Percentiles rank a stretch among this genome's conserved stretches.
Evolutionary conservation across 1,140 invertebrate species (phyloP).

Genomic region (Ips nitidus): DNA sequence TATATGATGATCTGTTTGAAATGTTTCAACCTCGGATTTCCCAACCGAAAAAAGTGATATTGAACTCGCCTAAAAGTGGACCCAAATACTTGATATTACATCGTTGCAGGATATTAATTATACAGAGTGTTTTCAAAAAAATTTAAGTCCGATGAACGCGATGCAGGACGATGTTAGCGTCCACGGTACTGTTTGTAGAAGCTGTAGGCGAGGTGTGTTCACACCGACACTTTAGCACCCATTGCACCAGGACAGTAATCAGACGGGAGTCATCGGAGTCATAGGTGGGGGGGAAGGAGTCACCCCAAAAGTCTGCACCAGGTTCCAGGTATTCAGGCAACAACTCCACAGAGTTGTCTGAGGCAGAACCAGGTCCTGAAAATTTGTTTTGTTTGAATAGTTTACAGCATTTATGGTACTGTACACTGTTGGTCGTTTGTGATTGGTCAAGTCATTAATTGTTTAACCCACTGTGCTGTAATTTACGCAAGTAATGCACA

Average conservation of each 20-base stretch:
- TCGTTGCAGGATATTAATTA: neutral
- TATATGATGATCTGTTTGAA: neutral
- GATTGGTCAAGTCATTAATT: too few relatives aligned
- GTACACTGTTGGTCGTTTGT: too few relatives aligned
- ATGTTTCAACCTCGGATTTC: neutral
- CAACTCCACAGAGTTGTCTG: constrained; percentile 39
- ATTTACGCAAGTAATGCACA: too few relatives aligned
- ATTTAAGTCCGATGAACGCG: constrained; percentile 48
- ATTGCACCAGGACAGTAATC: constrained; percentile 46
- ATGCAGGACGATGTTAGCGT: constrained; percentile 43
- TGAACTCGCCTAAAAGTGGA: neutral
- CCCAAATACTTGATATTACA: neutral
- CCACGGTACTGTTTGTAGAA: constrained; percentile 8
- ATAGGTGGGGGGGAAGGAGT: constrained; percentile 37
- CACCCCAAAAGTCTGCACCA: constrained; percentile 46
- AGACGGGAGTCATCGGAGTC: constrained; percentile 39
- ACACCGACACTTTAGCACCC: constrained; percentile 50
- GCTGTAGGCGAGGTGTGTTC: constrained; percentile 30
- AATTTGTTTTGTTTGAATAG: neutral
- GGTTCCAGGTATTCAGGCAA: constrained; percentile 48
- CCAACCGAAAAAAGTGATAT: neutral
- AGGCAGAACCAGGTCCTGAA: constrained; percentile 30
- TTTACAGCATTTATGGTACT: too few relatives aligned
- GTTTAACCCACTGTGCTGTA: too few relatives aligned
- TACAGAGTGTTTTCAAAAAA: neutral